Base-by-base conservation (phyloP, 2,113 vertebrate genomes). In the Pseudopodoces humilis region DNA sequence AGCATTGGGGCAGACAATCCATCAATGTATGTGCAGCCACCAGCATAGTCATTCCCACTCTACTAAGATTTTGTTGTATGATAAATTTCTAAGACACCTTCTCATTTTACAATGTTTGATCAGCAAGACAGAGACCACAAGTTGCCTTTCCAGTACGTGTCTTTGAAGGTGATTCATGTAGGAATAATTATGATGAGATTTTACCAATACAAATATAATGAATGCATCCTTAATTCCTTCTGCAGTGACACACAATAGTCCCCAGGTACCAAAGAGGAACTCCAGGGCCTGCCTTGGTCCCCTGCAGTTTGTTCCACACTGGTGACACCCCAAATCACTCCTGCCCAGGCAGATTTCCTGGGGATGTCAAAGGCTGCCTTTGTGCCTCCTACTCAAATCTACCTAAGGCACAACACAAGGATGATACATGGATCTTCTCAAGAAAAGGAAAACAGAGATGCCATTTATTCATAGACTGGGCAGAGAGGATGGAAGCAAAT, bases 121-220 rank as follows among this genome's bases (percentile, higher is more conserved):
- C 41, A 43, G 35, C 64, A 64, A 41, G 74, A 68, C 35, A 65
- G 49, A 86, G 90, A 68, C 27, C 11, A 0, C 23, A 65, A 59
- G 67, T 0, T 7, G 15, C 67, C 22, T 31, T 33, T 85, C 47
- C 64, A 74, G 67, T 58, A 55, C 0, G 0, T 1, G 1, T 18
- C 52, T 74, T 22, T 33, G 60, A 90, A 77, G 35, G 37, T 8
- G 35, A 49, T 46, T 78, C 56, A 62, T 16, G 44, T 17, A 85
- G 17, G 19, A 78, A 65, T n/a, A 83, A 53, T 59, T 37, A 84
- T 4, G 0, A 31, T 39, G 39, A 55, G 47, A 41, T 74, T 93
- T 72, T 46, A 75, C 37, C 76, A 78, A 14, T 3, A 46, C 7
- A 63, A 64, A 83, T 68, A 47, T 2, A 65, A 70, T 2, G 2